Evolutionary conservation across 2,888 invertebrate species (phyloP).

Genomic region (Trimorus sp.): DNA sequence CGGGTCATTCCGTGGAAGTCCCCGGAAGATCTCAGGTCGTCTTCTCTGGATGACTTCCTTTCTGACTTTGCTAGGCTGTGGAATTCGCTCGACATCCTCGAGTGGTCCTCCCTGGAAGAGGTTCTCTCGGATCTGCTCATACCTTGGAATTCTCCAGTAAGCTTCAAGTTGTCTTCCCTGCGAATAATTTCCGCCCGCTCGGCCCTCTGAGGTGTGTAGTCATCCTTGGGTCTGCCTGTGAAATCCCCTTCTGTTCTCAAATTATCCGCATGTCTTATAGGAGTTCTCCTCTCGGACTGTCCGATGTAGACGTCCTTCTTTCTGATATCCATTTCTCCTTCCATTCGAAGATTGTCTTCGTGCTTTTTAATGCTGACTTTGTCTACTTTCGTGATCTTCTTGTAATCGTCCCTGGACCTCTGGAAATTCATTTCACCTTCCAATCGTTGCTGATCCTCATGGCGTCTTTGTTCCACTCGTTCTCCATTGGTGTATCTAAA

Average conservation of each 20-base stretch:
- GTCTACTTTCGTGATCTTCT: constrained; percentile 83
- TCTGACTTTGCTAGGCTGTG: constrained; percentile 73
- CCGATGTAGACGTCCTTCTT: constrained; percentile 85
- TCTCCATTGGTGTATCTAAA: constrained; percentile 82
- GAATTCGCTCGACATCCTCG: constrained; percentile 83
- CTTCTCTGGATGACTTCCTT: constrained; percentile 72
- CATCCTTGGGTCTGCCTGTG: constrained; percentile 72
- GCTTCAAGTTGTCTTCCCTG: constrained; percentile 81
- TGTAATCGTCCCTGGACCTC: constrained; percentile 84
- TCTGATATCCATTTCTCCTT: constrained; percentile 84
- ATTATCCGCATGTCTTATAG: constrained; percentile 79
- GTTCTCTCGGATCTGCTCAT: constrained; percentile 74
- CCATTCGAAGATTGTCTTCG: constrained; percentile 86
- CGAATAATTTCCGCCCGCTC: constrained; percentile 83
- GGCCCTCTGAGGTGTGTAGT: constrained; percentile 82
- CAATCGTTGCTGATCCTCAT: constrained; percentile 87
- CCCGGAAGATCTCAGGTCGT: constrained; percentile 81
- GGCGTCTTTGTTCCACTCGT: constrained; percentile 84
- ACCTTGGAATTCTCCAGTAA: constrained; percentile 82
- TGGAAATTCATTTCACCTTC: constrained; percentile 85
- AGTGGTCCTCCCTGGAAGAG: constrained; percentile 79
- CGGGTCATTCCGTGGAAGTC: constrained; percentile 81
- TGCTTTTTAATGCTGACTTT: constrained; percentile 75
- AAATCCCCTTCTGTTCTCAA: constrained; percentile 83
- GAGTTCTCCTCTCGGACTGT: constrained; percentile 81